Base-by-base conservation (phyloP, 1,140 invertebrate genomes). In the Lethocerus indicus region DNA sequence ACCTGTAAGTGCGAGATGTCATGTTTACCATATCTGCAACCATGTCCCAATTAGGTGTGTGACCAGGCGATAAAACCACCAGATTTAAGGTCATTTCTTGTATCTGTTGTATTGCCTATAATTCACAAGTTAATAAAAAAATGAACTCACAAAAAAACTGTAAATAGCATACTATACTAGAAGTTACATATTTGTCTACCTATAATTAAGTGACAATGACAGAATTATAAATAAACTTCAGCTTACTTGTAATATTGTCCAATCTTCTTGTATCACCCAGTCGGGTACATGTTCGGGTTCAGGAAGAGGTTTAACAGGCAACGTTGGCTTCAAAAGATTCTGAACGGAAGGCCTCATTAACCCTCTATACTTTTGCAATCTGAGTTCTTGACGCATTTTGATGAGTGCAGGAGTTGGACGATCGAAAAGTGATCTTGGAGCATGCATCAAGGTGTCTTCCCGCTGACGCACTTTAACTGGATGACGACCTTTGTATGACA, bases 41-140 rank as follows among this genome's bases (percentile, higher is more conserved):
- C 52, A 95, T 71, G 63, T 96, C 92, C 91, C 91, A 96, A 67
- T 96, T 96, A 2, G 87, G 81, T 6, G 79, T 84, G 57, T 90
- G 88, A 1, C 81, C 87, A 0, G 87, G 83, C 13, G 79, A 82
- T 1, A 85, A 60, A 0, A 86, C 72, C 48, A 81, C 71, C 16
- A 91, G 67, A 65, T 83, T 89, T 21, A 88, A 60, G 1, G 85
- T 83, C 37, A 92, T 61, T 27, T 87, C 82, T 67, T 91, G 83
- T 47, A 88, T 72, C 29, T 77, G 73, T 58, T 87, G 81, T 5
- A 96, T 74, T 1, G 87, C 80, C 71, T 92, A 74, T n/a, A 59
- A 56, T 27, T 35, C 3, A 56, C 47, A 24, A 28, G 52, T 39
- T n/a, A 47, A 27, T 52, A 14, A 37, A 39, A 26, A 51, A 32